These are phyloP conservation scores for Drosophila eugracilis DNA, from an alignment of 1,140 invertebrate genomes.

Conservation along the genomic window DNA sequence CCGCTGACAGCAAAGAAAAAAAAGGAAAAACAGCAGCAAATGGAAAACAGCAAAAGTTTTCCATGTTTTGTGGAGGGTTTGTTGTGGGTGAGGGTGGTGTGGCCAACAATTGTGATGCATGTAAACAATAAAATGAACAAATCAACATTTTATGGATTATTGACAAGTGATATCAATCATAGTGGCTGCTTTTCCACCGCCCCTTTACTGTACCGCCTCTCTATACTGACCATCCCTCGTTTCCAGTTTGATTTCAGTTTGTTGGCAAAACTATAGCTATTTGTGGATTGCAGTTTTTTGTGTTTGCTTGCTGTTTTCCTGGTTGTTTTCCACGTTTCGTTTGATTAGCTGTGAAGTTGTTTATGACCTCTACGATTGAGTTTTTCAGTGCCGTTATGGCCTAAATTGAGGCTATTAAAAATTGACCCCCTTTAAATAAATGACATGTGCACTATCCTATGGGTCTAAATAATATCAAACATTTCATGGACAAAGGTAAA, in stretches of 20 bases:
- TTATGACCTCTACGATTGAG: constrained; percentile 17
- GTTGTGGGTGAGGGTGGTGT: constrained; percentile 30
- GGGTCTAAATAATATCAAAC: neutral
- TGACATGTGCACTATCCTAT: neutral
- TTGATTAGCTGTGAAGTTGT: constrained; percentile 68
- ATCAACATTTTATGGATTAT: constrained; percentile 82
- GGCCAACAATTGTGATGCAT: constrained; percentile 65
- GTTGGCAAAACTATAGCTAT: constrained; percentile 19
- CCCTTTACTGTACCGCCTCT: constrained; percentile 1
- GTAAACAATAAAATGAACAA: constrained; percentile 80
- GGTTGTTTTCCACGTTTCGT: constrained; percentile 13
- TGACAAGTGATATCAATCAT: constrained; percentile 80
- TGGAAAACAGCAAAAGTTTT: constrained; percentile 24
- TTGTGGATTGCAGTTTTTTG: constrained; percentile 27
- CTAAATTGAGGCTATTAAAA: constrained; percentile 4
- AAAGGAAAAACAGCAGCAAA: constrained; percentile 19
- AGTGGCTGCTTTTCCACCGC: constrained; percentile 12
- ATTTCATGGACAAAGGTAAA: neutral
- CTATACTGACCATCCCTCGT: constrained; percentile 18
- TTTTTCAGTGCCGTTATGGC: neutral
- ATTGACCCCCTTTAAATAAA: neutral
- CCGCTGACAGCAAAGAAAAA: constrained; percentile 36
- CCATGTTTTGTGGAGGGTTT: constrained; percentile 21
- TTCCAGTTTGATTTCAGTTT: constrained; percentile 21
- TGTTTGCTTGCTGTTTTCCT: neutral